Conservation (phyloP, 2,113 vertebrate species). For the Dunckerocampus dactyliophorus region DNA sequence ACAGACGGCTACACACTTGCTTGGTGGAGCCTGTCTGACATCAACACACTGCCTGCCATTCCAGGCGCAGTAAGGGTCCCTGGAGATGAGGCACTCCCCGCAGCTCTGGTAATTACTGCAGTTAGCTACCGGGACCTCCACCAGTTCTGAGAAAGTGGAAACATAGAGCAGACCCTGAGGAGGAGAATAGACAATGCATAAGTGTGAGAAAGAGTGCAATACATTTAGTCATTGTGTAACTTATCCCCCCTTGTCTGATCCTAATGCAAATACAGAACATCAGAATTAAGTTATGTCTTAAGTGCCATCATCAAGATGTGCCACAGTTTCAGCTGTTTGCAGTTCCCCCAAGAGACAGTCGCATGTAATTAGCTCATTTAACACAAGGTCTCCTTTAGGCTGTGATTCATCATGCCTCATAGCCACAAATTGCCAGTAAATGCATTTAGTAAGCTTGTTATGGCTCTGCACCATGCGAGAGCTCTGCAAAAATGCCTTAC, state of each 20-base stretch:
- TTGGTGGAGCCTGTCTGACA: conserved; percentile 46
- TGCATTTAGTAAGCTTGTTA: conserved; percentile 33
- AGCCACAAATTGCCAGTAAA: conserved; percentile 41
- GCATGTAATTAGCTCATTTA: conserved; percentile 51
- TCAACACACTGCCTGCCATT: conserved; percentile 72
- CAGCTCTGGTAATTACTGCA: conserved; percentile 90
- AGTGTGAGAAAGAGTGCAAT: conserved; percentile 19
- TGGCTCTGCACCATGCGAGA: conserved; percentile 13
- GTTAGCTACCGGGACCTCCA: conserved; percentile 87
- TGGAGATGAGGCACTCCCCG: conserved; percentile 88
- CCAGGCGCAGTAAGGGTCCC: conserved; percentile 95
- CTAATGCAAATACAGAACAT: conserved; percentile 5
- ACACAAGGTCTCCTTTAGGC: conserved; percentile 26
- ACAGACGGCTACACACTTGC: conserved; percentile 52
- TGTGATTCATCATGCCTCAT: conserved; percentile 29
- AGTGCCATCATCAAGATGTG: conserved; percentile 20
- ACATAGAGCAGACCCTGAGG: conserved; percentile 83
- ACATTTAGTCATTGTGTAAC: conserved; percentile 7
- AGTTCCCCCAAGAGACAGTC: conserved; percentile 43
- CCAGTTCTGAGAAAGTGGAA: conserved; percentile 78
- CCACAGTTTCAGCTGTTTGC: conserved; percentile 46
- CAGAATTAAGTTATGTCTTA: conserved; percentile 2
- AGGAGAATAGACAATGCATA: conserved; percentile 24
- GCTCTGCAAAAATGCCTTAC: conserved; percentile 50
- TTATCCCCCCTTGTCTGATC: conserved; percentile 1